These are phyloP conservation scores for Alosa alosa DNA, from an alignment of 2,113 vertebrate species.

Conservation along the genomic window DNA sequence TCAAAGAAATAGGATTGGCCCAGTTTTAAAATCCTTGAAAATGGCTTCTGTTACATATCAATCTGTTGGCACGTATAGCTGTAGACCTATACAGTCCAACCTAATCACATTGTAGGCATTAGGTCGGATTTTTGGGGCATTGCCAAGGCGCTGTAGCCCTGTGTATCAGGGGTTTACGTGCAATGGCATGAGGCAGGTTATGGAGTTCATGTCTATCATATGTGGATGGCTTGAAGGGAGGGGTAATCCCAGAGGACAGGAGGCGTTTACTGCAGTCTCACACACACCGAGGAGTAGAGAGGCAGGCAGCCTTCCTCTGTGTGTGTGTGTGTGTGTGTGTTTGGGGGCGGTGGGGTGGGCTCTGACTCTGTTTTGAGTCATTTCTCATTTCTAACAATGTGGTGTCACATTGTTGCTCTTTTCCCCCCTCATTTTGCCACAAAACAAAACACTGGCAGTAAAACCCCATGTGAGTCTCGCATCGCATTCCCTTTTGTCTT, in stretches of 20 bases:
- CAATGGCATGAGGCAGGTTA: not conserved
- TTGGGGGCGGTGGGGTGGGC: not conserved
- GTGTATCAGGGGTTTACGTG: not conserved
- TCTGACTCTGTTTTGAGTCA: not conserved
- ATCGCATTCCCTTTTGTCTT: not conserved
- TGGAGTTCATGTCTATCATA: constrained; percentile 12
- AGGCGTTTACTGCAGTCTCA: constrained; percentile 23
- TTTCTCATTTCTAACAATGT: constrained; percentile 10
- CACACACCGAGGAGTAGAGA: not conserved
- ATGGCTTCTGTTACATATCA: not conserved
- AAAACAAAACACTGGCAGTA: not conserved
- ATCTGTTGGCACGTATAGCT: not conserved
- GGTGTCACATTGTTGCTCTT: not conserved
- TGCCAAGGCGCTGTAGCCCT: not conserved
- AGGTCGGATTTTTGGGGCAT: not conserved
- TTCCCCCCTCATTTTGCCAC: not conserved
- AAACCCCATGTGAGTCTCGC: not conserved
- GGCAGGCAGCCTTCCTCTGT: not conserved
- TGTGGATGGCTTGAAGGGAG: constrained; percentile 18
- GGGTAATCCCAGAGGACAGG: constrained; percentile 31
- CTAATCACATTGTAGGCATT: not conserved
- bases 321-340: constrained; percentile 7
- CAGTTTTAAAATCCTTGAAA: not conserved
- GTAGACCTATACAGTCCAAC: not conserved
- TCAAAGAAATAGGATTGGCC: not conserved